Conservation (phyloP, 2,113 vertebrate genomes). For the Ascaphus truei region DNA sequence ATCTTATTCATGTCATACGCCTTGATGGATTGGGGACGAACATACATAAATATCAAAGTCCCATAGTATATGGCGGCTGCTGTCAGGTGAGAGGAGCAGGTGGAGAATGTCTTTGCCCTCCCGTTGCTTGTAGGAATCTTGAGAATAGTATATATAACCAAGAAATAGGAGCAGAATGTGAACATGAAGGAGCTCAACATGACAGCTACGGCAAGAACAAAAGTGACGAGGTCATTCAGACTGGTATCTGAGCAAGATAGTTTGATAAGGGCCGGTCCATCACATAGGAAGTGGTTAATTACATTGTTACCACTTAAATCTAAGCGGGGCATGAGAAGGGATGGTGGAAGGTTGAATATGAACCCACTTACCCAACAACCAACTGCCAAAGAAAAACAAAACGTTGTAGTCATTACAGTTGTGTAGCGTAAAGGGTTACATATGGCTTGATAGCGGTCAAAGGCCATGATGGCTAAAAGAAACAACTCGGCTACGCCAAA, state of each 20-base stretch:
- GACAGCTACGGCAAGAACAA: background rate
- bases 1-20: constrained; percentile 41
- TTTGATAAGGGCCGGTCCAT: background rate
- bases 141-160: constrained; percentile 37
- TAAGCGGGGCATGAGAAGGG: background rate
- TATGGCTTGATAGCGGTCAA: constrained; percentile 35
- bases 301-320: background rate
- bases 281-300: constrained; percentile 6
- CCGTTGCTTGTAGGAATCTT: constrained; percentile 30
- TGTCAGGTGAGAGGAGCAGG: constrained; percentile 43
- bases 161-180: background rate
- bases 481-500: constrained; percentile 36
- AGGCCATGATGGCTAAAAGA: constrained; percentile 38
- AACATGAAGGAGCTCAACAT: background rate
- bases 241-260: background rate
- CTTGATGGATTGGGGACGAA: constrained; percentile 35
- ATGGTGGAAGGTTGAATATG: background rate
- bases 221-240: background rate
- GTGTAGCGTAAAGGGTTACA: constrained; percentile 31
- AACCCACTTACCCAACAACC: background rate
- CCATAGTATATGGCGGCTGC: constrained; percentile 41
- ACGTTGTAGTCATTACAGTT: constrained; percentile 7
- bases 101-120: constrained; percentile 43
- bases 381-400: background rate
- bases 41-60: constrained; percentile 46